These are phyloP conservation scores for Melinopterus prodromus DNA, from an alignment of 2,888 invertebrate genomes.

Conservation along the genomic window DNA sequence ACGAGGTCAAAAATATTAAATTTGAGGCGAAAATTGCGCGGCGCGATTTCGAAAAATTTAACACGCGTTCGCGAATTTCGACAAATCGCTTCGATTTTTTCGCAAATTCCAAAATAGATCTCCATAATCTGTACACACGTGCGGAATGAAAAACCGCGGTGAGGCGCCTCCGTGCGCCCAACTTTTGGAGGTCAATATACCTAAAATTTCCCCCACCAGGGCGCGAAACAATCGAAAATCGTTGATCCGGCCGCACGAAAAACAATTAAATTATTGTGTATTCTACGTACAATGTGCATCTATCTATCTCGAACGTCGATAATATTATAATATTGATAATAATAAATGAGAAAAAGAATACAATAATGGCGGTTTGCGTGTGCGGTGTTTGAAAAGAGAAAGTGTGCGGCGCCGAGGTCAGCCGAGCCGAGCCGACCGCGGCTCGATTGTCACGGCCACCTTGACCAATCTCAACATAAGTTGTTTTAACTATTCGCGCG, in stretches of 20 bases:
- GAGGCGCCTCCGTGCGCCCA: slow-evolving; percentile 55
- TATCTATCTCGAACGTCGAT: background rate
- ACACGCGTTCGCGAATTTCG: background rate
- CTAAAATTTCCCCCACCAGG: slow-evolving; percentile 33
- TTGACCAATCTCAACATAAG: slow-evolving; percentile 61
- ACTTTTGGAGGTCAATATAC: slow-evolving; percentile 54
- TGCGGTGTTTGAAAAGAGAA: slow-evolving; percentile 51
- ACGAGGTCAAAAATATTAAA: background rate
- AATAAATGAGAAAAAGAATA: slow-evolving; percentile 8
- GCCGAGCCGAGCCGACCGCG: slow-evolving; percentile 44
- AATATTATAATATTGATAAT: background rate
- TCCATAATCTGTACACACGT: slow-evolving; percentile 50
- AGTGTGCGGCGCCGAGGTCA: slow-evolving; percentile 49
- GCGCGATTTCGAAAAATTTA: background rate
- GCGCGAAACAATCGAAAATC: slow-evolving; percentile 40
- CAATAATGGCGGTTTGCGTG: background rate
- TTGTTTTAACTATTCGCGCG: slow-evolving; percentile 49
- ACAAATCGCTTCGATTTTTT: background rate
- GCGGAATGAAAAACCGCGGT: slow-evolving; percentile 51
- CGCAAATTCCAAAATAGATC: background rate
- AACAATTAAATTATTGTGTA: background rate
- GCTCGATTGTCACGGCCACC: slow-evolving; percentile 53
- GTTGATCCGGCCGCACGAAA: slow-evolving; percentile 38
- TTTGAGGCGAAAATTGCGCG: background rate
- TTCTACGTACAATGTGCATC: background rate